phyloP scores from a whole-genome alignment of 1,140 invertebrate genomes.

The Plutomurus gul region DNA sequence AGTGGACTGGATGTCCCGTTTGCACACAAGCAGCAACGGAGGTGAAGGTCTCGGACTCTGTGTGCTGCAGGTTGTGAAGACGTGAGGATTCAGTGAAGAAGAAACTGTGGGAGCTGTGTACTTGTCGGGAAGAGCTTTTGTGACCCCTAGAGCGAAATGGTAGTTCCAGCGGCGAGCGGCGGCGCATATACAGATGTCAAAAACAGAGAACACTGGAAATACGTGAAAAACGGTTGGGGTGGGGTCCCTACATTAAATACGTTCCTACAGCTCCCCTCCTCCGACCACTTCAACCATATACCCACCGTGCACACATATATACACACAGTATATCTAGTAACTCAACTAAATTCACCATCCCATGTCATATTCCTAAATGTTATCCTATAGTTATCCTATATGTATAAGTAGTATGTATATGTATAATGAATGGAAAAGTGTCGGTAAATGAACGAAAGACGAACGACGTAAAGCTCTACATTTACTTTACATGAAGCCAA shows the following conservation, averaged over 20 bases:
- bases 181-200: conserved; percentile 51
- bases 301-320: background rate
- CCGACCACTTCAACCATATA: background rate
- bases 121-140: conserved; percentile 33
- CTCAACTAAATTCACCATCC: too few species aligned
- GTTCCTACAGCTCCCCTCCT: background rate
- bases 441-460: too few species aligned
- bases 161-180: conserved; percentile 42
- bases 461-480: too few species aligned
- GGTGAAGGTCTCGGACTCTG: conserved; percentile 24
- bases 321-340: background rate
- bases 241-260: conserved; percentile 39
- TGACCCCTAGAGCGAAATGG: conserved; percentile 48
- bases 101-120: conserved; percentile 30
- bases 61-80: conserved; percentile 7
- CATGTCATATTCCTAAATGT: too few species aligned
- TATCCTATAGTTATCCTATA: too few species aligned
- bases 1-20: too few species aligned
- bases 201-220: conserved; percentile 44
- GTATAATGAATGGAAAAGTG: too few species aligned
- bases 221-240: conserved; percentile 48
- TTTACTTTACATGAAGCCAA: too few species aligned
- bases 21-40: background rate
- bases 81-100: conserved; percentile 22
- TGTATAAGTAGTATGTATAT: too few species aligned